These are phyloP conservation scores for Tapirus terrestris DNA, from an alignment of 2,113 vertebrate genomes.

Conservation along the genomic window DNA sequence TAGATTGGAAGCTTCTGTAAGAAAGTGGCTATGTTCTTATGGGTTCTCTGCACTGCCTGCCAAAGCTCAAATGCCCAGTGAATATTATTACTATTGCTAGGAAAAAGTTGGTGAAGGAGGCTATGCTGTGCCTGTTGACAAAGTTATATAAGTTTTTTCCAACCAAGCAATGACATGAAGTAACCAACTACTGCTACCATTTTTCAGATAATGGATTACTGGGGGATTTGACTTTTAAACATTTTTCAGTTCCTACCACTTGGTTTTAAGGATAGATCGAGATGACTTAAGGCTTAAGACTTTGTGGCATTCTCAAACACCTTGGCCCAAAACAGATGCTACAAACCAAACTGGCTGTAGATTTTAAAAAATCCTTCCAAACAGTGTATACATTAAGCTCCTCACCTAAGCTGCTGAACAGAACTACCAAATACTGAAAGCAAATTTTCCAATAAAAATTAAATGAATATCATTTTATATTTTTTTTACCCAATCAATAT, in stretches of 20 bases:
- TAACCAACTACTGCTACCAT: not conserved
- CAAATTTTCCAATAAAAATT: constrained; percentile 84
- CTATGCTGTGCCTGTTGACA: not conserved
- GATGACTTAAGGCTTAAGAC: constrained; percentile 16
- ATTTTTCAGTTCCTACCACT: constrained; percentile 39
- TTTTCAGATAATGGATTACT: constrained; percentile 35
- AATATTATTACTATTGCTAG: not conserved
- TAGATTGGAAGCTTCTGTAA: constrained; percentile 10
- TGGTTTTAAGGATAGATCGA: constrained; percentile 24
- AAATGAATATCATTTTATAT: constrained; percentile 85
- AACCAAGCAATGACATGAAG: not conserved
- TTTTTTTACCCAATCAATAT: constrained; percentile 83
- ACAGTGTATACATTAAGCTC: constrained; percentile 79
- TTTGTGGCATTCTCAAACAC: constrained; percentile 55
- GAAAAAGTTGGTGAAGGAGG: not conserved
- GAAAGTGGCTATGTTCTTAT: not conserved
- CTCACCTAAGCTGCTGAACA: constrained; percentile 80
- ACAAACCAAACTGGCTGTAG: constrained; percentile 70
- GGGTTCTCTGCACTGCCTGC: not conserved
- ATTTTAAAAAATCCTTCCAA: constrained; percentile 75
- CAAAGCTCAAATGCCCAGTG: not conserved
- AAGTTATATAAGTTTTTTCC: not conserved
- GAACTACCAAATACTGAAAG: constrained; percentile 80
- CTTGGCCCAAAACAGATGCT: constrained; percentile 66
- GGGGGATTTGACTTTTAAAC: not conserved